A percentile compares a stretch with the other conserved stretches of the same genome.
phyloP scores from a whole-genome alignment of 2,797 vertebrate genomes.

The Potorous gilbertii region DNA sequence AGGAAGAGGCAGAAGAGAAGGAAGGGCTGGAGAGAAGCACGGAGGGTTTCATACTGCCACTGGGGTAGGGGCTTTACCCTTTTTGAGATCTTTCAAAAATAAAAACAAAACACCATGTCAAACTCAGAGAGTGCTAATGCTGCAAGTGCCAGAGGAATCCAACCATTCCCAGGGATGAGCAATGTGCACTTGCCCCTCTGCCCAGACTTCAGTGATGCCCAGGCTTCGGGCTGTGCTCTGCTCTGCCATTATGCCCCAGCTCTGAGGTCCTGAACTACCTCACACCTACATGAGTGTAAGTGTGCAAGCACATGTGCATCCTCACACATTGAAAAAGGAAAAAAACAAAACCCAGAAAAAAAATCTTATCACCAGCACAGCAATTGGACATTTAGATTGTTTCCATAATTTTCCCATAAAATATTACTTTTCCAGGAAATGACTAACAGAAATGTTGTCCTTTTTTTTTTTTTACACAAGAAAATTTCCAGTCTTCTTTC shows the following conservation, averaged over 20 bases:
- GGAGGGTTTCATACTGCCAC: conserved; percentile 67
- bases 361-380: conserved; percentile 81
- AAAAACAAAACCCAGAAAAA: conserved; percentile 57
- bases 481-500: conserved; percentile 82
- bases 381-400: conserved; percentile 80
- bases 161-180: conserved; percentile 65
- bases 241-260: conserved; percentile 80
- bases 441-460: conserved; percentile 80
- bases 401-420: conserved; percentile 82
- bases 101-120: conserved; percentile 72
- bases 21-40: conserved; percentile 75
- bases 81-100: conserved; percentile 71
- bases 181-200: conserved; percentile 74
- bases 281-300: background rate
- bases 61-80: conserved; percentile 63
- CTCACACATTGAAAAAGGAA: background rate
- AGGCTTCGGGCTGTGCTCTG: conserved; percentile 81
- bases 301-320: background rate
- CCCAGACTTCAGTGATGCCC: conserved; percentile 72
- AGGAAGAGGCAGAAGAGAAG: conserved; percentile 29
- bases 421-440: conserved; percentile 79
- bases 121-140: conserved; percentile 75
- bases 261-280: conserved; percentile 73
- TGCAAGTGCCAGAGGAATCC: conserved; percentile 57
- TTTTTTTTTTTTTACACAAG: conserved; percentile 76